Evolutionary conservation across 2,888 invertebrate genomes (phyloP), one percentile per base, ranked within the genome.

Genomic region (Scrobipalpa costella): DNA sequence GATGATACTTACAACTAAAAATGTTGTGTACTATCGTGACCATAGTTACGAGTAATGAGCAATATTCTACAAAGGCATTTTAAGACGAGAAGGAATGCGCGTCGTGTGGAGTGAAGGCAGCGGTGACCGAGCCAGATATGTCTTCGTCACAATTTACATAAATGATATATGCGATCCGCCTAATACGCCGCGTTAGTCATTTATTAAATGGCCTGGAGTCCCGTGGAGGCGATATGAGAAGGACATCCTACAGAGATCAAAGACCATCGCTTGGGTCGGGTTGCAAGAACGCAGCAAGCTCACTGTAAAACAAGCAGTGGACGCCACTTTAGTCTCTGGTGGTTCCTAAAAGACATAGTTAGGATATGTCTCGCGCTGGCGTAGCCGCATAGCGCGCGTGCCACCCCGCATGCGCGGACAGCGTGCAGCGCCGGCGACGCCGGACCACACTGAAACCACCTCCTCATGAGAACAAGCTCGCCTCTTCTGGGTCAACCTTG

Each of bases 71-170:
- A 77, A 76, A 80, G 76, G 77, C 74, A 76, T 77, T 76, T 76
- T 77, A 79, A 75, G 76, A 74, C 73, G 76, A 78, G 79, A 78
- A 74, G 88, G 90, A 89, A 90, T 90, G 89, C 79, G 75, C 77
- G 84, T 86, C 87, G 85, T 86, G 88, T 85, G 82, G 83, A 85
- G 85, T 83, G 84, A 81, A 86, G 85, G 84, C 85, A 83, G 79
- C 80, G 77, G 70, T 70, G 75, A 77, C 80, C 81, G 81, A 80
- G 84, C 84, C 85, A 88, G 86, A 91, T 91, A 90, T 90, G 88
- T 91, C 91, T 91, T 91, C 91, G 91, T 91, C 91, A 90, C 78
- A 88, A 90, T 91, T 90, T 90, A 91, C 91, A 91, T 90, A 90
- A 90, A 91, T 91, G 91, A 91, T 91, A 79, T 88, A 90, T 90